These are phyloP conservation scores for Dolichomitus sp. DNA, from an alignment of 2,888 invertebrate genomes.

Conservation along the genomic window DNA sequence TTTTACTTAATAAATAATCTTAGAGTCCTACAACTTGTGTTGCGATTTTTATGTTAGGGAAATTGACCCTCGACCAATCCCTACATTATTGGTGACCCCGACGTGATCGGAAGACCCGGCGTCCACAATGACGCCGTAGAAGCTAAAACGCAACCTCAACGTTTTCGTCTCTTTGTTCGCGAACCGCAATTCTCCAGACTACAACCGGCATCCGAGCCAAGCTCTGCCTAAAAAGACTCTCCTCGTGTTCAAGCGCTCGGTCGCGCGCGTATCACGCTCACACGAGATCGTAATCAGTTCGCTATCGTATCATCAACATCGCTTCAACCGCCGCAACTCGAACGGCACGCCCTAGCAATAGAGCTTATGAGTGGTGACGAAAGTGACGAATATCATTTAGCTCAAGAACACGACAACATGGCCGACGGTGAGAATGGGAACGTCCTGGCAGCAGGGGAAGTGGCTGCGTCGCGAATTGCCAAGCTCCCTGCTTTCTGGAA, in stretches of 20 bases:
- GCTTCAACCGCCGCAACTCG: neutral
- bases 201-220: neutral
- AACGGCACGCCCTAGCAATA: neutral
- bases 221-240: neutral
- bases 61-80: neutral
- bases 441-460: neutral
- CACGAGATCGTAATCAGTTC: neutral
- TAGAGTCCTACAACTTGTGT: no score
- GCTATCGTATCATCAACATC: neutral
- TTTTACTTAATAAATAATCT: no score
- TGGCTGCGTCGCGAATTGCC: neutral
- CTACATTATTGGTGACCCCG: conserved; percentile 5
- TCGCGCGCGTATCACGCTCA: neutral
- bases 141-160: neutral
- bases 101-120: neutral
- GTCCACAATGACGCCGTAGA: neutral
- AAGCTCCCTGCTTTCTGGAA: conserved; percentile 68
- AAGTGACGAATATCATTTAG: neutral
- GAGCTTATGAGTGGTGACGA: neutral
- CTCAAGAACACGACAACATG: neutral
- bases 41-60: no score
- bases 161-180: neutral
- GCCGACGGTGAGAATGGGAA: neutral
- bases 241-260: neutral
- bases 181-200: neutral